Evolutionary conservation across 2,113 vertebrate species (phyloP).

Genomic region (Grammomys dolichurus): DNA sequence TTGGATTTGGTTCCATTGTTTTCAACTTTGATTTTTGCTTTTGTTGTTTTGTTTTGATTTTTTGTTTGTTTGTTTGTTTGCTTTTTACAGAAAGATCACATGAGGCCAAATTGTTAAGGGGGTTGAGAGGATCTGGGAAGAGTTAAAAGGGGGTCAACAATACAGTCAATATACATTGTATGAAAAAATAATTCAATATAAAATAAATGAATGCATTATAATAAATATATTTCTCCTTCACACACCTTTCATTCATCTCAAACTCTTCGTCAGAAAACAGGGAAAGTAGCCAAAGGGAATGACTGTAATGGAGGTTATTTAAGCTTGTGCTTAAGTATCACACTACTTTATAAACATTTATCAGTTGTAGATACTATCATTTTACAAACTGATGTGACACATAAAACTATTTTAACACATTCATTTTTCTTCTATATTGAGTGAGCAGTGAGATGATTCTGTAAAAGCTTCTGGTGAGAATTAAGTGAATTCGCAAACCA

Average conservation of each 20-base stretch:
- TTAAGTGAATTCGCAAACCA: background rate
- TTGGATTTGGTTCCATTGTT: background rate
- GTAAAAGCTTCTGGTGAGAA: background rate
- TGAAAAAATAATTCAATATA: background rate
- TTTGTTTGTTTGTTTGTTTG: background rate
- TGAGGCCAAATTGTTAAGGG: background rate
- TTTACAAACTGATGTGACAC: background rate
- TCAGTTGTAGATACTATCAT: background rate
- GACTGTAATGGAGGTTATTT: background rate
- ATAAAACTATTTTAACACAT: background rate
- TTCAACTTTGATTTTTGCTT: background rate
- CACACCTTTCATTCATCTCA: background rate
- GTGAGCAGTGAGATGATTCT: background rate
- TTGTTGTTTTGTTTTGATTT: background rate
- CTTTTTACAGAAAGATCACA: background rate
- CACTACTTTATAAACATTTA: background rate
- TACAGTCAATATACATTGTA: background rate
- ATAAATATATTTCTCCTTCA: background rate
- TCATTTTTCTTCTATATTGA: background rate
- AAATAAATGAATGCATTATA: background rate
- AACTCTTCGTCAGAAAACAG: background rate
- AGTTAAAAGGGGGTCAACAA: background rate
- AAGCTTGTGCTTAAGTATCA: background rate
- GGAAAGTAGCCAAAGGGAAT: background rate
- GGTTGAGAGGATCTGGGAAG: background rate